Conservation (phyloP, 2,797 vertebrate genomes). For the Odontamblyopus lacepedii region DNA sequence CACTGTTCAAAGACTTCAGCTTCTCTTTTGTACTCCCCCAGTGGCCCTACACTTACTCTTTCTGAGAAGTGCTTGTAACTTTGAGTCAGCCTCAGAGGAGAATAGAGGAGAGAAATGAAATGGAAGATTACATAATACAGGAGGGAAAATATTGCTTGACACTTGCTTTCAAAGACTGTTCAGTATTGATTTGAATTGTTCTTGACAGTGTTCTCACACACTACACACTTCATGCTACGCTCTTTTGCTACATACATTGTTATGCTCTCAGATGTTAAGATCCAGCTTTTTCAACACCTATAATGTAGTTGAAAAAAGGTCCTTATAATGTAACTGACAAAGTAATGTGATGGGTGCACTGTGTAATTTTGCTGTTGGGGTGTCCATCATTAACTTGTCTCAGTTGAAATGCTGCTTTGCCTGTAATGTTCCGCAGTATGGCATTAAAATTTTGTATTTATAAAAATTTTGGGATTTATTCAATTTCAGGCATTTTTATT, state of each 20-base stretch:
- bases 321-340: not conserved
- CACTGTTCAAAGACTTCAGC: constrained; percentile 59
- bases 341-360: not conserved
- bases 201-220: constrained; percentile 45
- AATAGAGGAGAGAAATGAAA: constrained; percentile 27
- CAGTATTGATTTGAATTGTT: constrained; percentile 36
- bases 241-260: constrained; percentile 38
- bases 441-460: too few relatives aligned
- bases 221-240: constrained; percentile 31
- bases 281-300: constrained; percentile 13
- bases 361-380: too few relatives aligned
- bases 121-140: constrained; percentile 47
- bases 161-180: constrained; percentile 42
- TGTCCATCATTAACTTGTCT: too few relatives aligned
- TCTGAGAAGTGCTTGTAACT: constrained; percentile 33
- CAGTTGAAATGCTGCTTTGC: too few relatives aligned
- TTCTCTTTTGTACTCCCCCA: constrained; percentile 39
- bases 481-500: not conserved
- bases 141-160: constrained; percentile 47
- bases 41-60: constrained; percentile 27
- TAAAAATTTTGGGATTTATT: too few relatives aligned
- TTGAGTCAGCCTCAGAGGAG: constrained; percentile 43
- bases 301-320: not conserved
- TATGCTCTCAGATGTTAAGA: not conserved
- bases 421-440: too few relatives aligned